Conservation (phyloP, 2,888 invertebrate species). For the Elgonia sp. region DNA sequence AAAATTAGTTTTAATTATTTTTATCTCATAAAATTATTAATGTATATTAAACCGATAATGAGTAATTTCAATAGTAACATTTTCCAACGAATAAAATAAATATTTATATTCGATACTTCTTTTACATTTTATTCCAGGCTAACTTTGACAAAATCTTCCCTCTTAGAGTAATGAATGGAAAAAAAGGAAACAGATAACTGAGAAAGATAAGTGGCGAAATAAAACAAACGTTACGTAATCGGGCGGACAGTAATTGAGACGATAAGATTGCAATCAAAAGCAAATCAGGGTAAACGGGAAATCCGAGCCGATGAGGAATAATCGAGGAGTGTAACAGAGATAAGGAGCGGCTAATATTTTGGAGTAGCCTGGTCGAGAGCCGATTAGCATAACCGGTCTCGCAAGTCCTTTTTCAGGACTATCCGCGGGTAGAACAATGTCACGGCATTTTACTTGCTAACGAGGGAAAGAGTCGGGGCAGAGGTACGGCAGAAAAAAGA, state of each 20-base stretch:
- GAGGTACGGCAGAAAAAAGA: constrained; percentile 31
- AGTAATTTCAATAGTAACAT: too few species aligned
- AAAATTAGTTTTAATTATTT: too few species aligned
- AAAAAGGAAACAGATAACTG: neutral
- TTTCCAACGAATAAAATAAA: too few species aligned
- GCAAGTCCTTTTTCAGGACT: constrained; percentile 74
- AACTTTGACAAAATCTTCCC: too few species aligned
- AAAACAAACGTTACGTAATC: constrained; percentile 53
- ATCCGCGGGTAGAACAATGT: constrained; percentile 74
- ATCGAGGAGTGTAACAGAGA: constrained; percentile 51
- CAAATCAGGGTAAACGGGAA: constrained; percentile 44
- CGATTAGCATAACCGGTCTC: constrained; percentile 79
- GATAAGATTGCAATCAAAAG: constrained; percentile 51
- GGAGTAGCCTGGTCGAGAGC: constrained; percentile 37
- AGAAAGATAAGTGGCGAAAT: constrained; percentile 8
- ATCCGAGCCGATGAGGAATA: constrained; percentile 40
- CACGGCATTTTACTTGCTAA: constrained; percentile 78
- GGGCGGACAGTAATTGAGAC: constrained; percentile 38
- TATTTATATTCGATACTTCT: too few species aligned
- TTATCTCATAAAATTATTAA: too few species aligned
- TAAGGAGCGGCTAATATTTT: constrained; percentile 71
- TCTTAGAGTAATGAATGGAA: too few species aligned
- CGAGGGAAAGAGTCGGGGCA: constrained; percentile 58
- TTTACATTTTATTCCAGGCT: too few species aligned
- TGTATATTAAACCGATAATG: too few species aligned